A percentile compares a stretch with the other conserved stretches of the same genome.
Evolutionary conservation across 2,797 vertebrate species (phyloP).

Genomic region (Liparis tanakae): DNA sequence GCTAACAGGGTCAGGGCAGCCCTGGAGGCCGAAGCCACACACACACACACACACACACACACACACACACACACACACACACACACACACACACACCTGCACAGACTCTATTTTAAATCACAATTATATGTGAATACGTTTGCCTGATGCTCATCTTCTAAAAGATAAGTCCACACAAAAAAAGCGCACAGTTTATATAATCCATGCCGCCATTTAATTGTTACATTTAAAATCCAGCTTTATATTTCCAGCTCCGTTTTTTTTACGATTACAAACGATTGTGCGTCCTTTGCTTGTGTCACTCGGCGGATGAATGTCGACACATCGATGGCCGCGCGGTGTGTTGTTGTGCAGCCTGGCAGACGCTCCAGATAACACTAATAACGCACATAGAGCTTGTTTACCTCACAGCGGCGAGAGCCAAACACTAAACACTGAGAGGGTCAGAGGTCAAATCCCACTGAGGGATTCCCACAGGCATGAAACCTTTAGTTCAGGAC

Average conservation of each 20-base stretch:
- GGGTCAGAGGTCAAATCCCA: constrained; percentile 10
- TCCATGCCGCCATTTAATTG: not conserved
- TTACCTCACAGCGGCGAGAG: not conserved
- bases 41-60: constrained; percentile 13
- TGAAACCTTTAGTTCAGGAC: not conserved
- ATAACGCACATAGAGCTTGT: too few species aligned
- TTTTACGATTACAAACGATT: not conserved
- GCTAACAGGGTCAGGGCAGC: constrained; percentile 35
- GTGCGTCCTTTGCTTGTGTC: too few species aligned
- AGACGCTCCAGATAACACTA: not conserved
- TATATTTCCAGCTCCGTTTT: not conserved
- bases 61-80: constrained; percentile 12
- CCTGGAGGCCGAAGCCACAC: constrained; percentile 40
- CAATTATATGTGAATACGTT: not conserved
- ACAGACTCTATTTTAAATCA: constrained; percentile 14
- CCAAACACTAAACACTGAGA: not conserved
- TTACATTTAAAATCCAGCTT: not conserved
- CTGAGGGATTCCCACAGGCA: constrained; percentile 12
- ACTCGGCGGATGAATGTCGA: not conserved
- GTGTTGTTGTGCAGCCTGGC: not conserved
- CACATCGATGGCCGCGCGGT: not conserved
- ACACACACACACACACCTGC: constrained; percentile 26
- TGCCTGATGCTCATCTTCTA: not conserved
- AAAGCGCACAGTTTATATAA: too few species aligned
- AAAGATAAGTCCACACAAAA: not conserved